These are phyloP conservation scores for Microplitis mediator DNA, from an alignment of 1,140 invertebrate species.

Conservation along the genomic window DNA sequence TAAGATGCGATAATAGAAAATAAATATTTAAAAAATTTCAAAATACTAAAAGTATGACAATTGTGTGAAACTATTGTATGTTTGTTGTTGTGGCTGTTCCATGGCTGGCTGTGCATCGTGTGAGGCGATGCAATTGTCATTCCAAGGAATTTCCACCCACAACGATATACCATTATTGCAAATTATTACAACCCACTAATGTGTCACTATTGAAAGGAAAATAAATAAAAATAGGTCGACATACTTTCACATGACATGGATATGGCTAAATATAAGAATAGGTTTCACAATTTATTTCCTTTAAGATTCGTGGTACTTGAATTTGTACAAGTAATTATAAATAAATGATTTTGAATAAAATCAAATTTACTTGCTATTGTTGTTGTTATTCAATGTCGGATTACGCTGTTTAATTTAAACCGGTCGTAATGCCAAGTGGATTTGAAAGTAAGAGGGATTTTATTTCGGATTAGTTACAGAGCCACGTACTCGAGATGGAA, in stretches of 20 bases:
- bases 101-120: too few relatives aligned
- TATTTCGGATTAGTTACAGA: background rate
- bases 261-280: background rate
- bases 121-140: too few relatives aligned
- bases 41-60: too few relatives aligned
- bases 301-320: background rate
- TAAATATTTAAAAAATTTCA: too few relatives aligned
- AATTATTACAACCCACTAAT: background rate
- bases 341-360: too few relatives aligned
- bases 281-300: background rate
- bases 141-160: too few relatives aligned
- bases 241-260: slow-evolving; percentile 2
- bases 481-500: background rate
- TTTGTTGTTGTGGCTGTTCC: too few relatives aligned
- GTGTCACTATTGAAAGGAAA: background rate
- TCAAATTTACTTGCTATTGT: too few relatives aligned
- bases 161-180: background rate
- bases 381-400: too few relatives aligned
- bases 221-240: background rate
- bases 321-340: background rate
- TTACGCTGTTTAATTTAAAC: background rate
- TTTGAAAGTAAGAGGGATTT: background rate
- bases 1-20: too few relatives aligned
- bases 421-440: background rate
- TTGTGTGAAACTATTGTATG: too few relatives aligned